Base-by-base conservation (phyloP, 2,797 vertebrate species). In the Malurus leucopterus region DNA sequence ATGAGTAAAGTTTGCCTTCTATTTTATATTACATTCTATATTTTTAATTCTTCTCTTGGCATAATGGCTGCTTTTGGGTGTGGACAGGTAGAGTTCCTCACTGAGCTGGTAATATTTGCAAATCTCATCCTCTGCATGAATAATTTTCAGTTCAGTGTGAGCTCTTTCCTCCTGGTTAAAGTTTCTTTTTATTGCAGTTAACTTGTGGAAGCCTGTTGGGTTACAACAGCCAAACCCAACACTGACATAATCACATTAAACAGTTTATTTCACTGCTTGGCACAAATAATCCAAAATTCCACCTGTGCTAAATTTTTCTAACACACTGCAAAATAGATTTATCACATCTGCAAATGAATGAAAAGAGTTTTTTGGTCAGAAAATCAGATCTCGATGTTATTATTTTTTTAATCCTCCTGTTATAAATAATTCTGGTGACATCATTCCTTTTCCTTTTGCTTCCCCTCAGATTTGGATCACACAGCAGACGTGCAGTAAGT, bases 401-500 rank as follows among this genome's bases (percentile, higher is more conserved):
- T 1, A 22, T 23, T 30, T 6, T 26, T 51, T 34, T 9, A 81
- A 50, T 26, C 19, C 3, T 50, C 1, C 0, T 13, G 53, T 88
- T 61, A 36, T 6, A 75, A 74, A 22, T 30, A 0, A 2, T 14
- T 71, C 9, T 85, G 65, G 32, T 90, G 63, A 69, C 62, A 32
- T 72, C 7, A 22, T 76, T 46, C 18, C 44, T 81, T 78, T 43
- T 70, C 26, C 76, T 65, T 68, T 94, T 89, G 62, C 69, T 72
- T n/a, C 44, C 83, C 93, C 96, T 89, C 96, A 99, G 99, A 99
- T 96, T 72, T 99, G 98, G 99, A 99, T 95, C 99, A 99, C 92
- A 99, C 99, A 24, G 99, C 99, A 46, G 99, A 99, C 92, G 99
- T 99, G 83, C 99, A 99, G 99, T 99, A 95, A 99, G 99, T 99